Evolutionary conservation across 2,113 vertebrate genomes (phyloP).

Genomic region (Peucedramus taeniatus): DNA sequence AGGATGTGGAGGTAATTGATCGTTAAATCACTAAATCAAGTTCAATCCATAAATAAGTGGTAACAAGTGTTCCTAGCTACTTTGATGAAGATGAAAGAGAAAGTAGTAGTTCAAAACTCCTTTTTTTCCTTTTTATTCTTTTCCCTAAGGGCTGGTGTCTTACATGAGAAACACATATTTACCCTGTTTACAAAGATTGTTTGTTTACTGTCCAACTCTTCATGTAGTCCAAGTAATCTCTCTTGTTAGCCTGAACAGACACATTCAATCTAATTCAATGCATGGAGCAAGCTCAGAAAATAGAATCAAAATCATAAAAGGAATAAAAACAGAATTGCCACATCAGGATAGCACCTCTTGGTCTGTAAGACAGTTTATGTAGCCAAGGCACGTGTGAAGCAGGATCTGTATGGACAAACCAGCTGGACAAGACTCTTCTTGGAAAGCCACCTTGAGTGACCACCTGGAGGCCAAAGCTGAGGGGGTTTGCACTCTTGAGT

Average conservation of each 20-base stretch:
- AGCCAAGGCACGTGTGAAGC: not conserved
- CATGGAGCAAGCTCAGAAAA: not conserved
- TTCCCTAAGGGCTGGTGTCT: accelerated
- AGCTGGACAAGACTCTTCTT: not conserved
- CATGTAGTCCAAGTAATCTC: not conserved
- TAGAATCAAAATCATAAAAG: not conserved
- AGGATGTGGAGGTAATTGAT: not conserved
- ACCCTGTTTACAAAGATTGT: not conserved
- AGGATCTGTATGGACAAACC: not conserved
- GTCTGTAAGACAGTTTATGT: not conserved
- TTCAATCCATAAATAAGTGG: not conserved
- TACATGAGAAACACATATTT: not conserved
- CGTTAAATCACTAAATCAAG: not conserved
- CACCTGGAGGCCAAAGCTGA: not conserved
- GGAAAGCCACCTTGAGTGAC: not conserved
- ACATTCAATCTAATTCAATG: not conserved
- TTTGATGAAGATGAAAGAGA: not conserved
- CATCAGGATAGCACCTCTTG: not conserved
- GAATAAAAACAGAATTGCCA: not conserved
- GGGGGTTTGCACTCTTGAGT: not conserved
- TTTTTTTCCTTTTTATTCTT: no score
- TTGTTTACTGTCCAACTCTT: not conserved
- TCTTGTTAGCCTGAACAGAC: not conserved
- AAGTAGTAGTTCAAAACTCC: not conserved
- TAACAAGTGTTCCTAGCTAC: not conserved